These are phyloP conservation scores for Ephydatia muelleri DNA, from an alignment of 37 sponge, comb jelly and placozoan genomes.

Conservation along the genomic window DNA sequence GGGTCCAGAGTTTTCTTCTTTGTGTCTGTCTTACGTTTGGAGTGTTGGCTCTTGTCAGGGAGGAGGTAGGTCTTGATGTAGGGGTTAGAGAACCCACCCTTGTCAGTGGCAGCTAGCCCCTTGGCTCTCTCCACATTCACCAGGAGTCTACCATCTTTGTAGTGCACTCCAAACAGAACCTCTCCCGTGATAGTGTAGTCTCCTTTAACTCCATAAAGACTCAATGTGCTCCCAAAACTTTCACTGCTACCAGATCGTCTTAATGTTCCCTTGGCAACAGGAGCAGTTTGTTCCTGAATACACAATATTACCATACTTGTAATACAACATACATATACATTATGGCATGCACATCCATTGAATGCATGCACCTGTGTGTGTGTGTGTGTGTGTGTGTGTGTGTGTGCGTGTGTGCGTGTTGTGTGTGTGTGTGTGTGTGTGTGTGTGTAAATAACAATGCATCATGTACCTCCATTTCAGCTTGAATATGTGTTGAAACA, in stretches of 20 bases:
- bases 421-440: too few relatives aligned
- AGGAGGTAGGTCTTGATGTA: conserved; percentile 71
- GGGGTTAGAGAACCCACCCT: conserved; percentile 40
- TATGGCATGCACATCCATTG: too few relatives aligned
- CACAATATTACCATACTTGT: too few relatives aligned
- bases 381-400: too few relatives aligned
- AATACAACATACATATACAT: too few relatives aligned
- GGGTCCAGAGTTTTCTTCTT: conserved; percentile 46
- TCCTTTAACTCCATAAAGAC: conserved; percentile 48
- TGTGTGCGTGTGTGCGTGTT: too few relatives aligned
- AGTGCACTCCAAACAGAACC: conserved; percentile 55
- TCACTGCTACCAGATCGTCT: conserved; percentile 12
- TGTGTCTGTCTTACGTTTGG: conserved; percentile 52
- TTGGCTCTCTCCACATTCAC: conserved; percentile 35
- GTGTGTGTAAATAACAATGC: too few relatives aligned
- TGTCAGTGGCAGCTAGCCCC: conserved; percentile 37
- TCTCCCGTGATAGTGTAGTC: conserved; percentile 62
- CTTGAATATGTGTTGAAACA: too few relatives aligned
- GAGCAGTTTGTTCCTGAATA: too few relatives aligned
- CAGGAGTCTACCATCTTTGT: conserved; percentile 25
- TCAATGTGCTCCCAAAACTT: conserved; percentile 60
- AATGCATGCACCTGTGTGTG: too few relatives aligned
- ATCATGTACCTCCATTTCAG: too few relatives aligned
- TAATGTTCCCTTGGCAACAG: too few relatives aligned
- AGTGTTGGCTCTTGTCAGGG: conserved; percentile 40